phyloP scores from a whole-genome alignment of 2,888 invertebrate genomes.

The Cacoxenus indagator region DNA sequence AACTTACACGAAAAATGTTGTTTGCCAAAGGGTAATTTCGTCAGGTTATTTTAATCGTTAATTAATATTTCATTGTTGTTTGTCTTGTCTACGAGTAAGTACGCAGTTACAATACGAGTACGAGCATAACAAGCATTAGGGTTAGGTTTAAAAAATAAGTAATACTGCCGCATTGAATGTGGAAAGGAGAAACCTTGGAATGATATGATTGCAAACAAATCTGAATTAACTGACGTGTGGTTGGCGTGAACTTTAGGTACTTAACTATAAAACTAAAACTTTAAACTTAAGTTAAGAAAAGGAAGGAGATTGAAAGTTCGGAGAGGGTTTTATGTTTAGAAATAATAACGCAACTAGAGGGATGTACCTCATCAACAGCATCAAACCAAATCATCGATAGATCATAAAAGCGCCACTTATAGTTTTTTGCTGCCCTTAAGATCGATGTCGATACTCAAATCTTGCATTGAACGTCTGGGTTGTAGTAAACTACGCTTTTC shows the following conservation, averaged over 20 bases:
- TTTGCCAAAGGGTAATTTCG: too few species aligned
- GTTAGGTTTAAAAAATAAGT: conserved; percentile 43
- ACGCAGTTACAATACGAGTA: too few species aligned
- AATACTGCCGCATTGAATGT: conserved; percentile 57
- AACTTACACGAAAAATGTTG: background rate
- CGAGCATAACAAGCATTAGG: too few species aligned
- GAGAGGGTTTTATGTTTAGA: too few species aligned
- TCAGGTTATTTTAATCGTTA: too few species aligned
- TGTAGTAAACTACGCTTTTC: conserved; percentile 74
- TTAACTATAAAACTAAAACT: conserved; percentile 39
- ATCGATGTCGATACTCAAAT: conserved; percentile 67
- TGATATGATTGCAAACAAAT: conserved; percentile 36
- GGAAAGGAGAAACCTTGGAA: conserved; percentile 27
- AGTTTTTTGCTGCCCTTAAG: conserved; percentile 67
- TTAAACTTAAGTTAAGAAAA: conserved; percentile 24
- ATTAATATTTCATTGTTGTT: too few species aligned
- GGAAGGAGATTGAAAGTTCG: conserved; percentile 20
- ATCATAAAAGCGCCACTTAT: too few species aligned
- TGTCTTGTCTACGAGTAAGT: too few species aligned
- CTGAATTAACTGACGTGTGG: conserved; percentile 25
- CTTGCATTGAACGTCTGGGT: conserved; percentile 66
- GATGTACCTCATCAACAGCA: conserved; percentile 17
- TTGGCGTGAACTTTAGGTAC: conserved; percentile 48
- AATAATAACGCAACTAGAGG: too few species aligned
- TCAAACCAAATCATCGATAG: background rate